Evolutionary conservation across 2,113 vertebrate species (phyloP), one percentile per base, ranked within the genome.

Genomic region (Hemicordylus capensis): DNA sequence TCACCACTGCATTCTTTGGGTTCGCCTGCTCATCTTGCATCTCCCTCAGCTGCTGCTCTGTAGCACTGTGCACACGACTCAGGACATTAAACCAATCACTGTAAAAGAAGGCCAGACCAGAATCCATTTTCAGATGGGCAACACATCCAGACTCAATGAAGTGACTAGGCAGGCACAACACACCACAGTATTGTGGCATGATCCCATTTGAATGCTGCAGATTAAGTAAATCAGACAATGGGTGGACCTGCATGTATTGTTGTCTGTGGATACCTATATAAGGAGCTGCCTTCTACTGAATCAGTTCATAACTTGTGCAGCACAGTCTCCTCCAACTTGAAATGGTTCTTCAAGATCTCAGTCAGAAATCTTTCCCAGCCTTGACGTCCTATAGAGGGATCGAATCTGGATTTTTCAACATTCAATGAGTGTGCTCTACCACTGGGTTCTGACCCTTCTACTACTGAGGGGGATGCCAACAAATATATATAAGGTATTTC

Each of bases 21-120:
- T 98, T 98, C 91, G 98, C 98, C 93, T 98, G 98, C 87, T 98
- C 98, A 74, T 98, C 98, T 39, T 97, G 97, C 98, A 98, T 98
- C 89, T 98, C 98, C 92, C 97, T 93, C 90, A 98, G 96, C 94
- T 98, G 98, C 93, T 98, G 98, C 0, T 96, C 96, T 19, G 97
- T 97, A 81, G 97, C 98, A 0, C 97, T 97, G 87, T 97, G 96
- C 9, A 98, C 98, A 81, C 97, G 97, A 85, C 97, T 98, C 90
- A 98, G 95, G 79, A 98, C 96, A 3, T 97, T 98, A 87, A 98
- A 98, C 98, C 98, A 98, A 11, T 97, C 98, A 0, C 98, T 98
- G 93, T 44, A 90, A 89, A 91, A 22, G 19, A 4, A 89, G 89
- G 89, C 44, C 92, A 58, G 89, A 64, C 1, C 67, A 6, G 14